Evolutionary conservation across 2,113 vertebrate species (phyloP), one percentile per base, ranked within the genome.

Genomic region (Ondatra zibethicus): DNA sequence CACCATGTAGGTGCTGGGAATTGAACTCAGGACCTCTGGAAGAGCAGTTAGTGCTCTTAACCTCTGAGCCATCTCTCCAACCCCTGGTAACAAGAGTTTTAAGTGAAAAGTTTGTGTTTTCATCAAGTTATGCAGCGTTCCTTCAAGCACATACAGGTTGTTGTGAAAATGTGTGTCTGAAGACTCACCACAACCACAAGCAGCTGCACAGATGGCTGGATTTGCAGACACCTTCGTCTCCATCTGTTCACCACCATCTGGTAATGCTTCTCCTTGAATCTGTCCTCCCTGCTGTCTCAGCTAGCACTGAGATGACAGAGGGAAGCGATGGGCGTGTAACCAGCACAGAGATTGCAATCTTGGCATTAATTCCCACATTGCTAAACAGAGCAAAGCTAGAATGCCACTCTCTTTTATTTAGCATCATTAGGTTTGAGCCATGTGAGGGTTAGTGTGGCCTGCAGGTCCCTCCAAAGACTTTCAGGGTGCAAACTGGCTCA

Each of bases 21-120:
- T 58, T 58, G 55, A 58, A 58, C 55, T 58, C 55, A 58, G 55
- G 55, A 58, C 55, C 55, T 58, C 55, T 58, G 55, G 55, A 58
- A 58, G 55, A 58, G 55, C 55, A 58, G 55, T 58, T 21, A 58
- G 55, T 58, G 19, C 19, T 58, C 58, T 58, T 58, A 58, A 58
- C 58, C 58, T 58, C 58, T 58, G 58, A 58, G 58, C 58, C 58
- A 58, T 58, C 58, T 58, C 58, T 58, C 58, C 19, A 58, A 21
- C 58, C 58, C 58, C 77, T 82, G 27, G 66, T 80, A 61, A 72
- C 52, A 96, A 91, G 45, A 55, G 36, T 61, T n/a, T 31, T 66
- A 42, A 94, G 58, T 52, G 45, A 63, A 88, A 93, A 78, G 17
- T 90, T 94, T 12, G 70, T 31, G 33, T 82, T 39, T 88, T 47